Evolutionary conservation across 1,140 invertebrate genomes (phyloP).

Genomic region (Hyphantria cunea): DNA sequence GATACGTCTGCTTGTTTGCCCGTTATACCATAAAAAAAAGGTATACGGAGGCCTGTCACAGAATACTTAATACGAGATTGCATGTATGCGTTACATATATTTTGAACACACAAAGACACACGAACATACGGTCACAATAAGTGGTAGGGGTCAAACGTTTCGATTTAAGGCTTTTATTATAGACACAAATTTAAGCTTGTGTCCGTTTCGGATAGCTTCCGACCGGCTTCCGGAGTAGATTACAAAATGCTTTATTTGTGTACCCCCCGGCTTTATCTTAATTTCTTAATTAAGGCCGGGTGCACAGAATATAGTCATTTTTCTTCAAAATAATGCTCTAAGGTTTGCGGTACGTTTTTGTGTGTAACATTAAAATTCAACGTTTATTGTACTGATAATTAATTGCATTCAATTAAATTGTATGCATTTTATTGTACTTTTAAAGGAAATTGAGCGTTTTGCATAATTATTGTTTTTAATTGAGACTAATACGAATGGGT

Average conservation of each 20-base stretch:
- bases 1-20: no score
- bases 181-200: slow-evolving; percentile 53
- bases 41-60: no score
- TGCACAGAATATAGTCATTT: slow-evolving; percentile 36
- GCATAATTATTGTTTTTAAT: slow-evolving; percentile 26
- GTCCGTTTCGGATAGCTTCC: slow-evolving; percentile 60
- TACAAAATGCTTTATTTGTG: slow-evolving; percentile 66
- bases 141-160: slow-evolving; percentile 43
- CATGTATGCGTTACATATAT: no score
- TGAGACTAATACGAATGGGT: slow-evolving; percentile 24
- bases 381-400: slow-evolving; percentile 28
- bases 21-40: no score
- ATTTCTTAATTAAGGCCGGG: slow-evolving; percentile 70
- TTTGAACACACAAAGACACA: no score
- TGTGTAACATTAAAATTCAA: slow-evolving; percentile 21
- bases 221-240: slow-evolving; percentile 66
- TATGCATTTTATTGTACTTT: slow-evolving; percentile 8
- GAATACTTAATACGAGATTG: no score
- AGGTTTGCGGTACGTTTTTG: slow-evolving; percentile 11
- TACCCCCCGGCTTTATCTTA: slow-evolving; percentile 58
- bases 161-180: slow-evolving; percentile 54
- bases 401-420: slow-evolving; percentile 23
- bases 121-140: not conserved
- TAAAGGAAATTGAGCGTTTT: slow-evolving; percentile 13
- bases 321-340: slow-evolving; percentile 12